Evolutionary conservation across 2,113 vertebrate species (phyloP).

Genomic region (Muscicapa adusta): DNA sequence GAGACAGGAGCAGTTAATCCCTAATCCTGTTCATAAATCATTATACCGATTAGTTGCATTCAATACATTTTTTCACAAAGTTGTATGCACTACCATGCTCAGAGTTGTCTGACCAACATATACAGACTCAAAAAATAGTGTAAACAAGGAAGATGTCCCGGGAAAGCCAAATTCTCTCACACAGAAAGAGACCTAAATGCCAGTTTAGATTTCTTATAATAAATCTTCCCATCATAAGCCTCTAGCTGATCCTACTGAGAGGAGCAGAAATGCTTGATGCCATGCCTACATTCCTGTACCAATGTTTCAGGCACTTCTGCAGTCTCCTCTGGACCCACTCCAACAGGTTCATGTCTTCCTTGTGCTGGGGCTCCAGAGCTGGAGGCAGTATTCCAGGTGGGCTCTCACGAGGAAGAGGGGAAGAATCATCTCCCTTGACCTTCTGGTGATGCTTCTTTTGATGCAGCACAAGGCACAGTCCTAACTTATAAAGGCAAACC

Average conservation of each 20-base stretch:
- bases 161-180: neutral
- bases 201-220: neutral
- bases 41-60: neutral
- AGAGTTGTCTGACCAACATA: neutral
- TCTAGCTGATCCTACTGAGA: neutral
- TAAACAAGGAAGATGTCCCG: neutral
- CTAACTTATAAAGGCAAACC: neutral
- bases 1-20: neutral
- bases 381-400: accelerated
- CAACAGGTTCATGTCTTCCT: neutral
- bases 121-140: neutral
- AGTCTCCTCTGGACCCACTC: neutral
- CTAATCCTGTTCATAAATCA: neutral
- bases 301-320: neutral
- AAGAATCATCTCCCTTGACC: neutral
- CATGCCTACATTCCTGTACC: neutral
- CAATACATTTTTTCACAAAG: neutral
- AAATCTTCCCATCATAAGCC: neutral
- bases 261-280: neutral
- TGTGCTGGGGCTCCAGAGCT: neutral
- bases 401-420: neutral
- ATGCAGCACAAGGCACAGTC: neutral
- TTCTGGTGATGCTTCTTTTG: neutral
- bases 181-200: neutral
- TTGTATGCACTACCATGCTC: neutral